Percentiles rank a stretch among this genome's conserved stretches.
Conservation (phyloP, 2,888 invertebrate species). For the Drosophila gaucha region DNA sequence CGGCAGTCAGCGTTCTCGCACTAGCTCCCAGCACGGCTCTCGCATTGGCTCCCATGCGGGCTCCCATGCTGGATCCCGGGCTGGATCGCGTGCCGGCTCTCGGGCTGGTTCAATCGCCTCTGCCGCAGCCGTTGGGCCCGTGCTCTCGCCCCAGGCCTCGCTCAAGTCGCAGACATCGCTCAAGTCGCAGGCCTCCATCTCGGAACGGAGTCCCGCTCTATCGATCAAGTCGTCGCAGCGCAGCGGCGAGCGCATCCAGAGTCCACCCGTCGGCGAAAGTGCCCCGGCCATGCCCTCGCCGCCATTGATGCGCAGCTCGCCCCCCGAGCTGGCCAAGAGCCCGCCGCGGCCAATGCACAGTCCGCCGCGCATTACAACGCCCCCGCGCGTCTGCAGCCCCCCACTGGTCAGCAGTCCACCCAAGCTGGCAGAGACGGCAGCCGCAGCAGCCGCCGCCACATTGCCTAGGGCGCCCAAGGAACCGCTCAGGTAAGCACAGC, state of each 20-base stretch:
- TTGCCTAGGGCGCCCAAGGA: constrained; percentile 28
- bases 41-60: constrained; percentile 46
- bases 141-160: constrained; percentile 76
- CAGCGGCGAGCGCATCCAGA: constrained; percentile 64
- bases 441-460: constrained; percentile 61
- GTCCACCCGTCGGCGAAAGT: constrained; percentile 77
- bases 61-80: constrained; percentile 53
- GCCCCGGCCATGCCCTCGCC: constrained; percentile 81
- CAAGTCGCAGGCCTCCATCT: constrained; percentile 56
- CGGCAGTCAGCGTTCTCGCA: constrained; percentile 61
- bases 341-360: constrained; percentile 79
- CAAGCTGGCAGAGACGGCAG: constrained; percentile 65
- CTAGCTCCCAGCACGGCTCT: constrained; percentile 40
- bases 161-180: constrained; percentile 61
- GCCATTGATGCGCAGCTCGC: constrained; percentile 77
- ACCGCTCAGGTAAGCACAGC: constrained; percentile 48
- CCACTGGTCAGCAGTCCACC: constrained; percentile 81
- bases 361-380: constrained; percentile 79
- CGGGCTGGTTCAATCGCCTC: constrained; percentile 77
- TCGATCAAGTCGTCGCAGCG: constrained; percentile 72
- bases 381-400: constrained; percentile 80
- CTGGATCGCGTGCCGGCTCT: constrained; percentile 70
- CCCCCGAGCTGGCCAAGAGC: constrained; percentile 64
- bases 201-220: constrained; percentile 71
- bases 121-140: constrained; percentile 24